phyloP scores from a whole-genome alignment of 2,797 vertebrate species.

The Neosilurus hyrtlii region DNA sequence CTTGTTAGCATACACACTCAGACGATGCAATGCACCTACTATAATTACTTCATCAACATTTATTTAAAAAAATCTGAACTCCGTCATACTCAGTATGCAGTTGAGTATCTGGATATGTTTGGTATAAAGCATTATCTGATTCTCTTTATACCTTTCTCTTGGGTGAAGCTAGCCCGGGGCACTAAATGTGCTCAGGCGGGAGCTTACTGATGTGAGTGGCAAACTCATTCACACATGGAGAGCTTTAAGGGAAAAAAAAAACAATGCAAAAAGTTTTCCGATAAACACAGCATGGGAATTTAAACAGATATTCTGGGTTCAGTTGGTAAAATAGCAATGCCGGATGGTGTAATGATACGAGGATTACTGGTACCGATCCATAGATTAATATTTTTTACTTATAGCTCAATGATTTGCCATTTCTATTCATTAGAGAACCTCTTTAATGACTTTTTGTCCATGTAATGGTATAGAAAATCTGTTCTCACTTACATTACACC shows the following conservation, averaged over 20 bases:
- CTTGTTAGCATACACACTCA: neutral
- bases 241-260: neutral
- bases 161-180: neutral
- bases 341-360: neutral
- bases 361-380: neutral
- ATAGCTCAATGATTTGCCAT: neutral
- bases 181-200: neutral
- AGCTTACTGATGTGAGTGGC: neutral
- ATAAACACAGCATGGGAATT: neutral
- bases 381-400: neutral
- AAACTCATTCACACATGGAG: neutral
- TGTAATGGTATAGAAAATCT: neutral
- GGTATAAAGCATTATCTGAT: neutral
- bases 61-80: neutral
- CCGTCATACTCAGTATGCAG: neutral
- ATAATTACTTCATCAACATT: neutral
- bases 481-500: neutral
- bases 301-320: neutral
- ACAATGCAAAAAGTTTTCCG: neutral
- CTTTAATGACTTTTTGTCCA: neutral
- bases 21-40: neutral
- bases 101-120: neutral
- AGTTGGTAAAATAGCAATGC: neutral
- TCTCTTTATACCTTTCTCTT: neutral
- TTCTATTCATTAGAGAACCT: neutral